Evolutionary conservation across 2,888 invertebrate species (phyloP).

Genomic region (Conops quadrifasciatus): DNA sequence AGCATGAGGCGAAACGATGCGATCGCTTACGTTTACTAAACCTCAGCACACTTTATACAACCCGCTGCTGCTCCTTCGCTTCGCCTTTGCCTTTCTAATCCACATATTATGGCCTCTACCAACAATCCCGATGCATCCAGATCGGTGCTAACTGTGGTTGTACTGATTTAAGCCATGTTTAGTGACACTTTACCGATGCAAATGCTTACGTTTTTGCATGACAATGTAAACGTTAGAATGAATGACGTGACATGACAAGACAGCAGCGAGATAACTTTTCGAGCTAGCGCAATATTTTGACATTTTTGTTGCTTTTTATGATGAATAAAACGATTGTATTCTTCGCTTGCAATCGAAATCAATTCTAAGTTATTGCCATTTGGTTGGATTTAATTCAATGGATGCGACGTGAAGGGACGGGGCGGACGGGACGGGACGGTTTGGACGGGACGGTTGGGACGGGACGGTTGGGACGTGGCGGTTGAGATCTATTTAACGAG

Average conservation of each 20-base stretch:
- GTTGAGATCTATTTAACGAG: constrained; percentile 3
- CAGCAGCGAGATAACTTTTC: constrained; percentile 52
- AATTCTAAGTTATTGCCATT: constrained; percentile 54
- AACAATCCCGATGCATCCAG: neutral
- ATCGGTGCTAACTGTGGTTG: constrained; percentile 12
- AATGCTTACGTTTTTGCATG: constrained; percentile 47
- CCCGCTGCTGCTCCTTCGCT: neutral
- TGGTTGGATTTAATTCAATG: neutral
- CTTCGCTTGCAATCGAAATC: constrained; percentile 45
- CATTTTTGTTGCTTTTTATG: constrained; percentile 53
- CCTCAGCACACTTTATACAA: neutral
- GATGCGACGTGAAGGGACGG: neutral
- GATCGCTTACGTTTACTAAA: neutral
- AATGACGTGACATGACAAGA: constrained; percentile 33
- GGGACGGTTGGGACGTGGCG: neutral
- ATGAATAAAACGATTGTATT: constrained; percentile 46
- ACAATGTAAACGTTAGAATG: constrained; percentile 41
- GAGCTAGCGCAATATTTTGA: constrained; percentile 55
- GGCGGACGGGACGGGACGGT: neutral
- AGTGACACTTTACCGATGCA: constrained; percentile 54
- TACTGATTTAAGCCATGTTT: constrained; percentile 58
- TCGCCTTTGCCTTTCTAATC: neutral
- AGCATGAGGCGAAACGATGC: too few relatives aligned
- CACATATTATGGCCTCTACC: too few relatives aligned
- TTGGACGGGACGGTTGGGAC: constrained; percentile 1